A percentile compares a stretch with the other conserved stretches of the same genome.
phyloP scores from a whole-genome alignment of 1,140 invertebrate genomes.

The Euwallacea similis region DNA sequence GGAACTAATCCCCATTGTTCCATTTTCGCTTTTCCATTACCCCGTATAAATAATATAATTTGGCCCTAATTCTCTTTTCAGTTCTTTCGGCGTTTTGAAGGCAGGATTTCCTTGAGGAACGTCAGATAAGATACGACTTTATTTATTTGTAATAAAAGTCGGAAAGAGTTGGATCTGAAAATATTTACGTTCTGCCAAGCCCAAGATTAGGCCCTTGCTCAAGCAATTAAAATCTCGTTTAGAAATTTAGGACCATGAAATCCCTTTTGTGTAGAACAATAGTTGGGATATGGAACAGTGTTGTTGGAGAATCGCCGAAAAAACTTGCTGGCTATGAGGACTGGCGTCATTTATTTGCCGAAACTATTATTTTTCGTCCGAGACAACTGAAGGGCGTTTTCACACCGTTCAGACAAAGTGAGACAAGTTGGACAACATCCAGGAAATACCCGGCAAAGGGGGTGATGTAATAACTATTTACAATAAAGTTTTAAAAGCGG shows the following conservation, averaged over 20 bases:
- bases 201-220: constrained; percentile 4
- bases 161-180: constrained; percentile 20
- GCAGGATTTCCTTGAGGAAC: neutral
- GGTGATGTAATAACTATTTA: constrained; percentile 30
- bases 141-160: constrained; percentile 25
- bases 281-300: too few relatives aligned
- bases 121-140: constrained; percentile 19
- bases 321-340: too few relatives aligned
- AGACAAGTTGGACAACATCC: constrained; percentile 35
- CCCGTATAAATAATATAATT: too few relatives aligned
- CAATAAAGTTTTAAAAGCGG: constrained; percentile 31
- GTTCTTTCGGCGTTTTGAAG: too few relatives aligned
- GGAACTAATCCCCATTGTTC: too few relatives aligned
- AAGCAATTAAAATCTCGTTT: constrained; percentile 18
- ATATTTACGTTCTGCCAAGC: constrained; percentile 24
- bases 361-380: constrained; percentile 11
- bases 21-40: too few relatives aligned
- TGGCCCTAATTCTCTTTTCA: too few relatives aligned
- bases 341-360: constrained; percentile 2
- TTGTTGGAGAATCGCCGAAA: too few relatives aligned
- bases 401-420: neutral
- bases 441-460: constrained; percentile 19
- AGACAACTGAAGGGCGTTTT: neutral
- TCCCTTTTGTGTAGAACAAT: too few relatives aligned
- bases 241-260: too few relatives aligned